These are phyloP conservation scores for Okamejei kenojei DNA, from an alignment of 2,797 vertebrate species.

Conservation along the genomic window DNA sequence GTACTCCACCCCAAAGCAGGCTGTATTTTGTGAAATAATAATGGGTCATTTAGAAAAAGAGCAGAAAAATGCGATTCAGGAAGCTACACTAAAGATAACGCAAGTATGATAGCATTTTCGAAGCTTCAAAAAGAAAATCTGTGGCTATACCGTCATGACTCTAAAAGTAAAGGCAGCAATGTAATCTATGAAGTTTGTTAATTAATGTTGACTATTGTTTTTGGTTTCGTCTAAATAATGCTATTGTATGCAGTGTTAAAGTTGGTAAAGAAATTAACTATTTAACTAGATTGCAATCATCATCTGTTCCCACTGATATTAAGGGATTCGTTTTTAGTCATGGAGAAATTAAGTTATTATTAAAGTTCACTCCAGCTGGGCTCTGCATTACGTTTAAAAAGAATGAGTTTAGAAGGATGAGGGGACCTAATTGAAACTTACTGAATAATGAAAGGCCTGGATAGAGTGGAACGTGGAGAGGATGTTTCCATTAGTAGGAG, in stretches of 20 bases:
- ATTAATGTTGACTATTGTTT: not conserved
- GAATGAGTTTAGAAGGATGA: no score
- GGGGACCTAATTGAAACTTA: no score
- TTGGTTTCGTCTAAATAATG: not conserved
- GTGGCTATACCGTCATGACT: not conserved
- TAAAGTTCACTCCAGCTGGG: not conserved
- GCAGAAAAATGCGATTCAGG: not conserved
- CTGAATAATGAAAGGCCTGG: no score
- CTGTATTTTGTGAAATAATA: not conserved
- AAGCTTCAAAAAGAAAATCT: not conserved
- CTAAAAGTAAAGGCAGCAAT: not conserved
- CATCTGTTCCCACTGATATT: not conserved
- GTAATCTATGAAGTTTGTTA: not conserved
- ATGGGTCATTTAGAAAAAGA: not conserved
- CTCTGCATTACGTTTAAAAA: not conserved
- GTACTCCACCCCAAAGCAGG: not conserved
- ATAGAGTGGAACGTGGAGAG: no score
- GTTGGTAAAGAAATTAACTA: not conserved
- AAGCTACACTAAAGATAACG: not conserved
- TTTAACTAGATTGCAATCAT: slow-evolving; percentile 11
- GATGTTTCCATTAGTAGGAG: no score
- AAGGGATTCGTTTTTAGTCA: not conserved
- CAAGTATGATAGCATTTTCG: not conserved
- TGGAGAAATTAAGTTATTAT: not conserved
- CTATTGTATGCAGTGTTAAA: not conserved